Evolutionary conservation across 2,888 invertebrate species (phyloP), one percentile per base, ranked within the genome.

Genomic region (Chirona hameri): DNA sequence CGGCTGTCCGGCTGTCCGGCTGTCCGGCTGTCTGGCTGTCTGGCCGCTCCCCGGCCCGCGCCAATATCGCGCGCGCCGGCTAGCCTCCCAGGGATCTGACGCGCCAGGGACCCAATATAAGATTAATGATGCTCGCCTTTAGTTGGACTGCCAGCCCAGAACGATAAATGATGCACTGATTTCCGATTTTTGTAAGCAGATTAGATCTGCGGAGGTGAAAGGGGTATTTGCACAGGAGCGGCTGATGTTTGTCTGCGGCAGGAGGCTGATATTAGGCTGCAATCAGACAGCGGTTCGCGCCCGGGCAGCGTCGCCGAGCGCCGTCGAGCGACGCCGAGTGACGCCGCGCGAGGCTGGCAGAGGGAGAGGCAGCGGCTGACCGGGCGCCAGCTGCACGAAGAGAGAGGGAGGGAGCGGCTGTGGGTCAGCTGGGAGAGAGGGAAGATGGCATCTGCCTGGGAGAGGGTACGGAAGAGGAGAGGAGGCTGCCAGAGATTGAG

Each of bases 21-120:
- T 82, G 82, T 82, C 65, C 79, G 79, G 79, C 39, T 80, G 79
- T 82, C 65, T 80, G 80, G 80, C 80, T 65, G 82, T 82, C 80
- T 65, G 69, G 46, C 55, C 80, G 18, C n/a, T 48, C 18, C 52
- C 60, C 55, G n/a, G 39, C 7, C 48, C 48, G 57, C 24, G 21
- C 72, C 72, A 72, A 72, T 72, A 72, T 31, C 60, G 60, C 60
- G 24, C 29, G 72, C n/a, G 31, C 29, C 31, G 31, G 15, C 60
- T 24, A 60, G 60, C 24, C 60, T 60, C 60, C 24, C 60, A n/a
- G 72, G 72, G 72, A 72, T 72, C 29, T 46, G 46, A 24, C 76
- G 76, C 76, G 21, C 76, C 76, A 27, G 39, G 24, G 27, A 76
- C 76, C 76, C 76, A 46, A 76, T 76, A 76, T 76, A 76, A 76